phyloP scores from a whole-genome alignment of 2,113 vertebrate genomes.

The Ursus arctos region DNA sequence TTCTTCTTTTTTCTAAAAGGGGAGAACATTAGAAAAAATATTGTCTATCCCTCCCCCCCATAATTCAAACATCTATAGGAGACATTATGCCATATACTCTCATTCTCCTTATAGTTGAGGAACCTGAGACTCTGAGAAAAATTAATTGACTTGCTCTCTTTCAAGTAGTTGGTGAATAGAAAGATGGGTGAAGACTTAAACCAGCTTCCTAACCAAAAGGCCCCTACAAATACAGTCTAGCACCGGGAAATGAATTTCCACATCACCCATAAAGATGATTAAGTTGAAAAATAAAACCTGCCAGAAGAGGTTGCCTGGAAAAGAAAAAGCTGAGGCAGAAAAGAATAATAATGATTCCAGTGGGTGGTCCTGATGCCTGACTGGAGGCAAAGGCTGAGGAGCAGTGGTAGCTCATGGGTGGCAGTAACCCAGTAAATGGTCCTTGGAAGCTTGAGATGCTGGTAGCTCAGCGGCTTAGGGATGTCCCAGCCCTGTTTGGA shows the following conservation, averaged over 20 bases:
- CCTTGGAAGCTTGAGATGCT: constrained; percentile 52
- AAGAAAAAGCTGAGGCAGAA: constrained; percentile 72
- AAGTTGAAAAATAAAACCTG: constrained; percentile 69
- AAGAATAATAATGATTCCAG: constrained; percentile 69
- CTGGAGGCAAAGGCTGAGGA: constrained; percentile 39
- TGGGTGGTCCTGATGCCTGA: constrained; percentile 75
- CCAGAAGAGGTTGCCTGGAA: constrained; percentile 60
- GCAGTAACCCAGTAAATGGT: constrained; percentile 52
- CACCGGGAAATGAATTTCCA: constrained; percentile 65
- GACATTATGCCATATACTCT: not conserved
- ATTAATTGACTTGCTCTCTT: constrained; percentile 22
- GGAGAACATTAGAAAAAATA: not conserved
- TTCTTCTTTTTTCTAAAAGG: constrained; percentile 57
- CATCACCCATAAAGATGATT: constrained; percentile 68
- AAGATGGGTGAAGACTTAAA: constrained; percentile 51
- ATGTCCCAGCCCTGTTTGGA: constrained; percentile 32
- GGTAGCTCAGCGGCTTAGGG: constrained; percentile 33
- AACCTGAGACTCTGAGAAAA: constrained; percentile 59
- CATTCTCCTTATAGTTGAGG: constrained; percentile 35
- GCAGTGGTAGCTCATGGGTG: constrained; percentile 57
- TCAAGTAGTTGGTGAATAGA: constrained; percentile 49
- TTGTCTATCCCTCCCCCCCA: not conserved
- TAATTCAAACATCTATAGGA: constrained; percentile 50
- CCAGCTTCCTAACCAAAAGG: constrained; percentile 30
- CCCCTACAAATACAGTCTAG: constrained; percentile 43